Conservation (phyloP, 2,888 invertebrate genomes). For the Julus scandinavius region DNA sequence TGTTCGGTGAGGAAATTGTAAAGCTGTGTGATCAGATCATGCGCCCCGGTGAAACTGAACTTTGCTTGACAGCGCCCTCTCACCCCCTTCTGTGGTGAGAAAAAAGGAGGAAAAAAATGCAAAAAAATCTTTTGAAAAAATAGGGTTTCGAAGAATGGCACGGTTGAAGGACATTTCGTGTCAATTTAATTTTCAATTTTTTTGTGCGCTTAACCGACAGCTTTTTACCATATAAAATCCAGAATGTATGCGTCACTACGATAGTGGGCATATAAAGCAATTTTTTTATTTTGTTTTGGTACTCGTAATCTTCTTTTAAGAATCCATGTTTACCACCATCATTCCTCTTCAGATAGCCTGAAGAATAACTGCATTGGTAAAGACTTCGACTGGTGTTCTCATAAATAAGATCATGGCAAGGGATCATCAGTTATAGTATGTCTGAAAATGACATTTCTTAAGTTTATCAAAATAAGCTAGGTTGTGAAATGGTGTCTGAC, state of each 20-base stretch:
- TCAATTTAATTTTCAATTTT: conserved; percentile 44
- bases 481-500: too few relatives aligned
- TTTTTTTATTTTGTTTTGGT: too few relatives aligned
- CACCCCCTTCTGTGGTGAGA: background rate
- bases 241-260: background rate
- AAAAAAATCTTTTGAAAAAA: too few relatives aligned
- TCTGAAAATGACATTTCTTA: too few relatives aligned
- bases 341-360: too few relatives aligned
- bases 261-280: background rate
- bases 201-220: background rate
- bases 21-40: conserved; percentile 40
- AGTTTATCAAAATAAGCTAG: too few relatives aligned
- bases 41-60: conserved; percentile 29
- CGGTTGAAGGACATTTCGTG: background rate
- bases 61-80: conserved; percentile 36
- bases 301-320: too few relatives aligned
- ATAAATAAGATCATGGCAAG: too few relatives aligned
- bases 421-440: too few relatives aligned
- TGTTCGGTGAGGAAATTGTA: conserved; percentile 46
- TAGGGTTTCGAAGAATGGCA: background rate
- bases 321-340: too few relatives aligned
- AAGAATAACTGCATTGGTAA: too few relatives aligned
- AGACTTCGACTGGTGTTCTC: too few relatives aligned
- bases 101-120: background rate
- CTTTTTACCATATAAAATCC: background rate